Evolutionary conservation across 1,140 invertebrate species (phyloP).

Genomic region (Eulimnadia texana): DNA sequence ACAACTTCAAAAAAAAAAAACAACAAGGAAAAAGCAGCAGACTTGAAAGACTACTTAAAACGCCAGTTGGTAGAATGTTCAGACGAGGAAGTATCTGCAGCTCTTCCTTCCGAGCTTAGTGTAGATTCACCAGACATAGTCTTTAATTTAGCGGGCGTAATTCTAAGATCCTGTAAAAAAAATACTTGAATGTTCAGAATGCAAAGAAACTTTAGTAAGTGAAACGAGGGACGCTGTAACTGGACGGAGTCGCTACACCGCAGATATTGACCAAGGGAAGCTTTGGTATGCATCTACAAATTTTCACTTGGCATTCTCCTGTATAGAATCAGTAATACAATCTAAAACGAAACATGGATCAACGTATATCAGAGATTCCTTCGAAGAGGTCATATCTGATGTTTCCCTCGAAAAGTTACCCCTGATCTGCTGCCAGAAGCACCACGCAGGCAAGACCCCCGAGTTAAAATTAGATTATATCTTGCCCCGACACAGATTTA

Average conservation of each 20-base stretch:
- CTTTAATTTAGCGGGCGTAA: background rate
- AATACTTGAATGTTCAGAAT: background rate
- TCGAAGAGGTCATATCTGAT: background rate
- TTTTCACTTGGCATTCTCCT: background rate
- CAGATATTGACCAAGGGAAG: background rate
- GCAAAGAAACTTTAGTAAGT: background rate
- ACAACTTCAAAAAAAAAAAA: background rate
- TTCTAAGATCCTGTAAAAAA: background rate
- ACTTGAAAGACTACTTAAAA: background rate
- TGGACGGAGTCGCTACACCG: background rate
- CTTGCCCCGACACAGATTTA: no score
- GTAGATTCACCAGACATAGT: background rate
- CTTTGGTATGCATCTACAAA: background rate
- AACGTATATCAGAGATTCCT: background rate
- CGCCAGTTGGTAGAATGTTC: background rate
- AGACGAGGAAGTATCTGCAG: background rate
- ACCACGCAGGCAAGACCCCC: no score
- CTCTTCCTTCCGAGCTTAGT: background rate
- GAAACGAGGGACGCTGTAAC: background rate
- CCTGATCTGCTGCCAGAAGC: background rate
- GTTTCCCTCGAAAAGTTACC: background rate
- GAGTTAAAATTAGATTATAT: no score
- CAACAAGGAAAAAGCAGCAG: background rate
- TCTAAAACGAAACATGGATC: no score
- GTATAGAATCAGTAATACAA: background rate